phyloP scores from a whole-genome alignment of 2,113 vertebrate species.

The Pampusana beccarii region DNA sequence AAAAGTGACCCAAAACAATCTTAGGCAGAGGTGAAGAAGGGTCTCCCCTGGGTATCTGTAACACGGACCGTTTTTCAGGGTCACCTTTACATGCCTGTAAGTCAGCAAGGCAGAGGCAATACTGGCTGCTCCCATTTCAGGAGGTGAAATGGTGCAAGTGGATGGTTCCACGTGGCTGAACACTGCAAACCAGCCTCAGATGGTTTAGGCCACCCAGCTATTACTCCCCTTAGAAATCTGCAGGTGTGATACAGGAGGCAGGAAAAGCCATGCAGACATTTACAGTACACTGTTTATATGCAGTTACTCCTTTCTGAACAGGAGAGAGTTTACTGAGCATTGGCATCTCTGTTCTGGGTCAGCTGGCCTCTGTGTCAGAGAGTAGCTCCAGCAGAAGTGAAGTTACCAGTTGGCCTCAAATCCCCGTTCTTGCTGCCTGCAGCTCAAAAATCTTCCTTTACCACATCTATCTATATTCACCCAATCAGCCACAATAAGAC shows the following conservation, averaged over 20 bases:
- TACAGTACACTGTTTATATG: background rate
- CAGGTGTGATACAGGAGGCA: background rate
- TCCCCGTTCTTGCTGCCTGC: background rate
- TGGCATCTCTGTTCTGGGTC: background rate
- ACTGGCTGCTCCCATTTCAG: fast-evolving
- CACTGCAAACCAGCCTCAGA: background rate
- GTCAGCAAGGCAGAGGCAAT: background rate
- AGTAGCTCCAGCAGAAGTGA: background rate
- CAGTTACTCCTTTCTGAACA: background rate
- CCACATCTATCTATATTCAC: background rate
- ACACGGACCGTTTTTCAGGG: background rate
- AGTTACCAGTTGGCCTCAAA: background rate
- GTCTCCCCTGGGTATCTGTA: background rate
- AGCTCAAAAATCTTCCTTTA: background rate
- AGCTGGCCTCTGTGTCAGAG: background rate
- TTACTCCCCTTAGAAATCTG: background rate
- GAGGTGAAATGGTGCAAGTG: background rate
- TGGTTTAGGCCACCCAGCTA: background rate
- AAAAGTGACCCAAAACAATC: background rate
- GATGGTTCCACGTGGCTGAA: fast-evolving
- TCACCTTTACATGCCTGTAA: background rate
- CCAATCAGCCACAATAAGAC: background rate
- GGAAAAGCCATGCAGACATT: background rate
- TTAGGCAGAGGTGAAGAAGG: background rate
- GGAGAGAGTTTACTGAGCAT: background rate